Evolutionary conservation across 2,888 invertebrate species (phyloP), one percentile per base, ranked within the genome.

Genomic region (Barypeithes pellucidus): DNA sequence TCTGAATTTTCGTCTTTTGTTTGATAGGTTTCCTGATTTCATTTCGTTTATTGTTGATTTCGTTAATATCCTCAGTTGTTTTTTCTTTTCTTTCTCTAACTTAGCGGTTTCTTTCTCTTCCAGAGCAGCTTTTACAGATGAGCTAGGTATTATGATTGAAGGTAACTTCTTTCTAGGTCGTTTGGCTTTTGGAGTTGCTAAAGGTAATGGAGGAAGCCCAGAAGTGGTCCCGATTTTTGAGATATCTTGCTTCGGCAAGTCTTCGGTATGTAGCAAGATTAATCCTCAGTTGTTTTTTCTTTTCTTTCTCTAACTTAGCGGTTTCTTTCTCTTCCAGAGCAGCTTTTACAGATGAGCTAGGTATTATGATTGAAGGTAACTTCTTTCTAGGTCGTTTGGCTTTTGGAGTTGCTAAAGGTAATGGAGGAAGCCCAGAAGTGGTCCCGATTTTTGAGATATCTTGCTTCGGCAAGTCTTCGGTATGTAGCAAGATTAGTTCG

Each of bases 111-210:
- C 14, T 39, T 39, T 60, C 4, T 43, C 8, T 39, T 60, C 4
- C 41, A 60, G 16, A 12, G 41, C 60, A 12, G 4, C 60, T 43
- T 60, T 60, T 3, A 39, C 60, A 2, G 60, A 41, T 9, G 60
- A 39, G 41, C 60, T 36, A 7, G 60, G 4, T 39, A 60, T 33
- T 39, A 43, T 60, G 1, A 60, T 12, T 2, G 41, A 60, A 11
- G 60, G 60, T 16, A 60, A 36, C 36, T 60, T 60, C 39, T 59
- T 59, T 60, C 60, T 60, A 1, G 36, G 11, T 5, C 43, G 60
- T 41, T 14, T 2, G 41, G 3, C 5, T 12, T n/a, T 5, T 41
- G 1, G 14, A 41, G 14, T 41, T n/a, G 41, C 41, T 14, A 9
- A 14, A 9, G n/a, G 41, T 2, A 3, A 12, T 41, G 14, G 41